phyloP scores from a whole-genome alignment of 2,113 vertebrate genomes.

The Haemorhous mexicanus region DNA sequence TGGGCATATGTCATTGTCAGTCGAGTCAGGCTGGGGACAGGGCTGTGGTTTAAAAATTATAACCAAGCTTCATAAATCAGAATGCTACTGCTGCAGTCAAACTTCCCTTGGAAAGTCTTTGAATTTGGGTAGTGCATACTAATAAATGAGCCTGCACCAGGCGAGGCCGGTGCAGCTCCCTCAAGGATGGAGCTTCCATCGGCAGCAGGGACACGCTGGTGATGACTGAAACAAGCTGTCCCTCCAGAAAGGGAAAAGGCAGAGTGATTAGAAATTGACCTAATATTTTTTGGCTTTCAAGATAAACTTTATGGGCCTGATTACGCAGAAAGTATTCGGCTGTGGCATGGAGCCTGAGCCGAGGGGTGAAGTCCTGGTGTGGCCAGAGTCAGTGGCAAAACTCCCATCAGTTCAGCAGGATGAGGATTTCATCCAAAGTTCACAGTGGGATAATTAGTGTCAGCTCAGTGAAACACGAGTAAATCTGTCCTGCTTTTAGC shows the following conservation, averaged over 20 bases:
- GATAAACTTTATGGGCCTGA: conserved; percentile 7
- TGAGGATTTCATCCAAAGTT: conserved; percentile 26
- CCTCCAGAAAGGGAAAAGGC: not conserved
- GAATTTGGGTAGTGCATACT: conserved; percentile 63
- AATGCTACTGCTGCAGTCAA: conserved; percentile 42
- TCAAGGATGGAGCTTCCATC: not conserved
- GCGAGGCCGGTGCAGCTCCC: not conserved
- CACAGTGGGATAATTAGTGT: conserved; percentile 11
- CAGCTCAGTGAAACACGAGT: not conserved
- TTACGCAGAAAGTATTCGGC: not conserved
- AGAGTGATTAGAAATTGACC: not conserved
- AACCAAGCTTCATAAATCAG: conserved; percentile 61
- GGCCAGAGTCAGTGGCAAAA: not conserved
- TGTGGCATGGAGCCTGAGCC: not conserved
- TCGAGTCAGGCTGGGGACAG: conserved; percentile 17
- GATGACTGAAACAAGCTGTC: not conserved
- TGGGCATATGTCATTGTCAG: conserved; percentile 21
- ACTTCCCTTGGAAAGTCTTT: conserved; percentile 68
- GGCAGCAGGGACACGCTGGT: not conserved
- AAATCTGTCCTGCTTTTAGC: not conserved
- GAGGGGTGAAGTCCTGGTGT: not conserved
- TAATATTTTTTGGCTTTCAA: conserved; percentile 18
- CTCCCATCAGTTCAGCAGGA: conserved; percentile 23
- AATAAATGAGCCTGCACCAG: not conserved
- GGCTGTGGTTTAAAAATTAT: conserved; percentile 44